Conservation (phyloP, 2,113 vertebrate genomes). For the Lates calcarifer region DNA sequence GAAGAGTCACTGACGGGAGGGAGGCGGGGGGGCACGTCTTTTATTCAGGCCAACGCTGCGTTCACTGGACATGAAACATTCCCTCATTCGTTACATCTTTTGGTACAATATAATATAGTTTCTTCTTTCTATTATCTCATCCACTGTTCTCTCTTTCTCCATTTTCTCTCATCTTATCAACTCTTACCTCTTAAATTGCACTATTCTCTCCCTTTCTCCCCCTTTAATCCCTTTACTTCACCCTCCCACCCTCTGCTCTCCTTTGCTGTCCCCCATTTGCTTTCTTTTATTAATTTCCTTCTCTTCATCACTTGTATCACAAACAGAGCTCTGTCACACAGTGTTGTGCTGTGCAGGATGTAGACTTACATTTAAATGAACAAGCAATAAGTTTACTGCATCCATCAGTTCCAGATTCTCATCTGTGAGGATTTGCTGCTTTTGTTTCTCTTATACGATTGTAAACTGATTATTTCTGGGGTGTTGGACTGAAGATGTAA, state of each 20-base stretch:
- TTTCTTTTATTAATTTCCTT: conserved; percentile 3
- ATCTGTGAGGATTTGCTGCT: neutral
- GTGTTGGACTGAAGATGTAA: neutral
- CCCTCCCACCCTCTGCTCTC: no score
- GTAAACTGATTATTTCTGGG: neutral
- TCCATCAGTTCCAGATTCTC: neutral
- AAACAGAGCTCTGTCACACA: neutral
- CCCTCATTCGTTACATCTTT: conserved; percentile 29
- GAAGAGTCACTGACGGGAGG: conserved; percentile 51
- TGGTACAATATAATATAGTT: conserved; percentile 9
- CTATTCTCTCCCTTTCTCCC: neutral
- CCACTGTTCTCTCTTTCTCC: neutral
- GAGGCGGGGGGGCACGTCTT: conserved; percentile 13
- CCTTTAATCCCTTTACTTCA: no score
- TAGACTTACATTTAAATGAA: neutral
- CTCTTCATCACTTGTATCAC: neutral
- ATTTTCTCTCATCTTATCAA: conserved; percentile 9
- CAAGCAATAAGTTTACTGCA: neutral
- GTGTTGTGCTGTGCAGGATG: neutral
- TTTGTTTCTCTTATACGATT: neutral
- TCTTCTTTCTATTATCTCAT: neutral
- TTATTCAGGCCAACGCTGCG: conserved; percentile 47
- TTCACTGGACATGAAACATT: conserved; percentile 62
- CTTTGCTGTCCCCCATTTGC: neutral
- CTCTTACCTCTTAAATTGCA: neutral